Base-by-base conservation (phyloP, 2,888 invertebrate species). In the Zelleria hepariella region DNA sequence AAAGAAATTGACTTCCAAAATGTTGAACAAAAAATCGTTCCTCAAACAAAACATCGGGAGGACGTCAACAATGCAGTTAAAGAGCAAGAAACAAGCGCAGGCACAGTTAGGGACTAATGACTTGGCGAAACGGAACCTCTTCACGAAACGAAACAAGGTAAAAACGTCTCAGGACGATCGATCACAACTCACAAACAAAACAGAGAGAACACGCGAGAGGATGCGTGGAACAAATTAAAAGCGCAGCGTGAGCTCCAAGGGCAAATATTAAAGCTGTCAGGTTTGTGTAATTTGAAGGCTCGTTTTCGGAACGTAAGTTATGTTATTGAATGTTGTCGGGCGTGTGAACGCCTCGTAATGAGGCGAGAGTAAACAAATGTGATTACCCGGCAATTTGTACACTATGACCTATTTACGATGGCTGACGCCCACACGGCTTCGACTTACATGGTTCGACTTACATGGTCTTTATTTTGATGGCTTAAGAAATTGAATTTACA, bases 231-330 rank as follows among this genome's bases (percentile, higher is more conserved):
- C 86, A 86, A 87, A 87, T 87, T 87, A 86, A 86, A 87, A 78
- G 86, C 86, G 73, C 87, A 86, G 87, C 87, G 77, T 87, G 87
- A 82, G 82, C 55, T 49, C 78, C 77, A 69, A 83, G 75, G 84
- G 82, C 82, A 82, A 86, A 86, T 86, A 86, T 87, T 86, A 86
- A 86, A 85, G 73, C 85, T 86, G 86, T 87, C 86, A 86, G 82
- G 75, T 80, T 83, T 82, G 81, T 84, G 83, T 83, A 82, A 84
- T 83, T 84, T 83, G 82, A 83, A 80, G 76, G 79, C 80, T 77
- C 80, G 80, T 80, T 82, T 80, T 80, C 78, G 77, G 81, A 75
- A 75, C 78, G 72, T 85, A 85, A 83, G 76, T 85, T 85, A 86
- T 84, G 82, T 84, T 86, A 86, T 86, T 85, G 84, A 86, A 86